These are phyloP conservation scores for Bos indicus DNA, from an alignment of 2,113 vertebrate genomes.

Conservation along the genomic window DNA sequence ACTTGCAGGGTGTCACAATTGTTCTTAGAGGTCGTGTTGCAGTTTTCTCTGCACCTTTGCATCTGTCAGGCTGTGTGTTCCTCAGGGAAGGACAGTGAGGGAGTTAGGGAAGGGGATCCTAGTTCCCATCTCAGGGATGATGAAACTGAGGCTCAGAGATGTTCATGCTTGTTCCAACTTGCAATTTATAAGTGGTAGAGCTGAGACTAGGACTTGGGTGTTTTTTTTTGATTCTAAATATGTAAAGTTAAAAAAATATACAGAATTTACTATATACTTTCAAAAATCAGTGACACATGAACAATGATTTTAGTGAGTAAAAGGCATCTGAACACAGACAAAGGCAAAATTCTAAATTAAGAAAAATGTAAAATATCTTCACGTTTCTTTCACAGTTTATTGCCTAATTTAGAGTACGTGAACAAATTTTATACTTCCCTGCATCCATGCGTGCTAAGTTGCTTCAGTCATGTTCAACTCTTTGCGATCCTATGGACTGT, in stretches of 20 bases:
- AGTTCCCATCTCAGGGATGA: background rate
- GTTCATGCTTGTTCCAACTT: background rate
- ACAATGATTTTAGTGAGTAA: background rate
- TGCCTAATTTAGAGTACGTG: background rate
- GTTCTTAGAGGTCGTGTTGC: background rate
- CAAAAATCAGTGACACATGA: background rate
- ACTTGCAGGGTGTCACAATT: rapidly evolving
- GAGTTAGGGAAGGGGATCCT: background rate
- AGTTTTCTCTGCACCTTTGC: background rate
- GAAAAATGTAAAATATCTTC: background rate
- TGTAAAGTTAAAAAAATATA: background rate
- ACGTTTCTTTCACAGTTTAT: background rate
- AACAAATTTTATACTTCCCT: background rate
- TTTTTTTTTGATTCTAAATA: background rate
- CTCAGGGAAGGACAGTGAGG: background rate
- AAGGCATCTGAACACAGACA: background rate
- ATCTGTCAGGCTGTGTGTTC: background rate
- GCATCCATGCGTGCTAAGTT: background rate
- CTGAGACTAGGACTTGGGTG: background rate
- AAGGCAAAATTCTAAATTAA: background rate
- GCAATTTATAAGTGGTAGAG: background rate
- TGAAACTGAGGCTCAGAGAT: background rate
- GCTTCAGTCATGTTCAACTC: background rate
- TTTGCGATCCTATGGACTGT: background rate
- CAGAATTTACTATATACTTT: background rate